Conservation (phyloP, 2,888 invertebrate species). For the Steinernema carpocapsae region DNA sequence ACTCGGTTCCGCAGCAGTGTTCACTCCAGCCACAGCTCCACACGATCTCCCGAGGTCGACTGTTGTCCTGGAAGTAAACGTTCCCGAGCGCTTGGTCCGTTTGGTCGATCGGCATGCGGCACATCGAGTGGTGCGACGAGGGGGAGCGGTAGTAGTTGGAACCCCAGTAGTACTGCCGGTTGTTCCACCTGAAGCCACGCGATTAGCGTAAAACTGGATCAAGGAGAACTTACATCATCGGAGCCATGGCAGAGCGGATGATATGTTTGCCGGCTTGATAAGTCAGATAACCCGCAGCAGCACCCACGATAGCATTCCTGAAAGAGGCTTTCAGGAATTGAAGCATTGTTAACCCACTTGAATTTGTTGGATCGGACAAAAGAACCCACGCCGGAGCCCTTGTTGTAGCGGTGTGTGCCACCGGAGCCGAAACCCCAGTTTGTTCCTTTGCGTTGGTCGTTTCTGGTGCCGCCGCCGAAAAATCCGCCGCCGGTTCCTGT, state of each 20-base stretch:
- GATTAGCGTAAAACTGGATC: not conserved
- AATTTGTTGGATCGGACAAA: slow-evolving; percentile 59
- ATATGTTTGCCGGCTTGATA: slow-evolving; percentile 67
- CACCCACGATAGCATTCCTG: slow-evolving; percentile 65
- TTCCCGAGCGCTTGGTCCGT: slow-evolving; percentile 64
- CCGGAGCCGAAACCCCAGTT: slow-evolving; percentile 6
- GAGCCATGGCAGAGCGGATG: slow-evolving; percentile 59
- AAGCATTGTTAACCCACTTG: slow-evolving; percentile 43
- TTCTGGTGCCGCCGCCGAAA: not conserved
- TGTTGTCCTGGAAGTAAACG: slow-evolving; percentile 64
- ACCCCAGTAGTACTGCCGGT: slow-evolving; percentile 66
- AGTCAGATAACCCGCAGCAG: slow-evolving; percentile 66
- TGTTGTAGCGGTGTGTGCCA: not conserved
- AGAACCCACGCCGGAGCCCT: slow-evolving; percentile 59
- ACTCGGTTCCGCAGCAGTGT: slow-evolving; percentile 61
- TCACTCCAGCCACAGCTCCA: slow-evolving; percentile 66
- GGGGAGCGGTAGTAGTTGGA: slow-evolving; percentile 55
- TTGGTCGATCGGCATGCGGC: slow-evolving; percentile 66
- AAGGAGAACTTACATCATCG: slow-evolving; percentile 61
- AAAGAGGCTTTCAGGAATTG: too few relatives aligned
- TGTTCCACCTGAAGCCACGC: slow-evolving; percentile 59
- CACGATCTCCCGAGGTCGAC: slow-evolving; percentile 66
- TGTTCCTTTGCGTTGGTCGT: slow-evolving; percentile 14
- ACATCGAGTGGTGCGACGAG: slow-evolving; percentile 51
- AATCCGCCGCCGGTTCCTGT: slow-evolving; percentile 13